These are phyloP conservation scores for Torymus texanus DNA, from an alignment of 2,888 invertebrate species.

Conservation along the genomic window DNA sequence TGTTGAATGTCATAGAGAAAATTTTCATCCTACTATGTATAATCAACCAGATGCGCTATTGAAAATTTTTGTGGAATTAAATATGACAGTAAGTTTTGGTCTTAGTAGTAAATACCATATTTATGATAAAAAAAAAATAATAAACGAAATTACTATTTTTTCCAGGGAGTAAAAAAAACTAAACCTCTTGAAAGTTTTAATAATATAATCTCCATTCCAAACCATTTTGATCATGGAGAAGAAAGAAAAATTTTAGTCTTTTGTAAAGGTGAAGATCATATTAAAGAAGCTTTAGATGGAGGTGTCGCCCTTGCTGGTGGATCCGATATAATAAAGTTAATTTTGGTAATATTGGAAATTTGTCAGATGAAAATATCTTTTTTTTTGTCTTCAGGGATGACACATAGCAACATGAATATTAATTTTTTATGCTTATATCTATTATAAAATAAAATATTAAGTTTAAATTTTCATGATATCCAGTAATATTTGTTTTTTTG, in stretches of 20 bases:
- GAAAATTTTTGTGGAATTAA: slow-evolving; percentile 84
- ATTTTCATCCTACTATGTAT: slow-evolving; percentile 88
- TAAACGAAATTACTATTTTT: slow-evolving; percentile 25
- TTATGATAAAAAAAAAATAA: too few species aligned
- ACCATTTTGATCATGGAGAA: slow-evolving; percentile 83
- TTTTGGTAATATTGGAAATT: slow-evolving; percentile 77
- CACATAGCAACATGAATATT: too few species aligned
- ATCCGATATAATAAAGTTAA: slow-evolving; percentile 83
- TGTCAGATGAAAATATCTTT: too few species aligned
- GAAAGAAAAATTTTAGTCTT: slow-evolving; percentile 85
- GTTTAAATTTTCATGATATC: too few species aligned
- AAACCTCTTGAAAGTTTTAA: slow-evolving; percentile 83
- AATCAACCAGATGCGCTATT: slow-evolving; percentile 85
- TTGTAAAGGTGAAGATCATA: slow-evolving; percentile 81
- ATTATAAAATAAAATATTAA: too few species aligned
- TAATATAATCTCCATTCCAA: slow-evolving; percentile 81
- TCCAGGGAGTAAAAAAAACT: slow-evolving; percentile 75
- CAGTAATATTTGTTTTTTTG: too few species aligned
- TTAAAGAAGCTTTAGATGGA: slow-evolving; percentile 79
- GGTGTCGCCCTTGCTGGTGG: slow-evolving; percentile 87
- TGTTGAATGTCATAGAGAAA: slow-evolving; percentile 85
- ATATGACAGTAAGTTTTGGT: slow-evolving; percentile 77
- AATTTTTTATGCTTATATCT: too few species aligned
- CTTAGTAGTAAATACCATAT: too few species aligned
- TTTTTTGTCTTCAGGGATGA: too few species aligned